Conservation (phyloP, 2,797 vertebrate species). For the Syngnathus acus region DNA sequence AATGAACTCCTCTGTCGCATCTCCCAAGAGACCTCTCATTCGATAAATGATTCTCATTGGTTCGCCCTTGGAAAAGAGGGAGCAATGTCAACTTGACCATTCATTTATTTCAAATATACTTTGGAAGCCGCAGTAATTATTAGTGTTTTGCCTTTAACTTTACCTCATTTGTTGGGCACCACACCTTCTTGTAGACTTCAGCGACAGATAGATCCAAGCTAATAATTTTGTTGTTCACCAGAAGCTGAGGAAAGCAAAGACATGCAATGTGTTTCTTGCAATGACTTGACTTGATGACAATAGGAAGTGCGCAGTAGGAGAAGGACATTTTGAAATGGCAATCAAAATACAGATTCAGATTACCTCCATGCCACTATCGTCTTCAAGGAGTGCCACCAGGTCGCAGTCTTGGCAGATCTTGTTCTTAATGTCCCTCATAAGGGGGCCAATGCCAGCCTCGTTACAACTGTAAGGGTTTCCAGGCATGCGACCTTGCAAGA, state of each 20-base stretch:
- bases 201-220: conserved; percentile 93
- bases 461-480: conserved; percentile 98
- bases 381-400: conserved; percentile 93
- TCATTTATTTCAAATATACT: not conserved
- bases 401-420: conserved; percentile 99
- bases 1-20: conserved; percentile 97
- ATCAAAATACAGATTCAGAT: not conserved
- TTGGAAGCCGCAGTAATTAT: not conserved
- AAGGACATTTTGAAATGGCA: conserved; percentile 1
- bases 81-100: not conserved
- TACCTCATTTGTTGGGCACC: conserved; percentile 98
- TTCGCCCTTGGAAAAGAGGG: conserved; percentile 75
- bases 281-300: not conserved
- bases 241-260: conserved; percentile 68
- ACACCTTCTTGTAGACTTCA: conserved; percentile 98
- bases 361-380: conserved; percentile 99
- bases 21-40: conserved; percentile 94
- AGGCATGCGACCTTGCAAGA: conserved; percentile 96
- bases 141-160: conserved; percentile 4
- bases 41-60: conserved; percentile 99
- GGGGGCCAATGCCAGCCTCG: conserved; percentile 91
- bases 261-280: not conserved
- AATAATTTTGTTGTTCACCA: conserved; percentile 99
- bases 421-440: conserved; percentile 99
- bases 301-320: not conserved